Base-by-base conservation (phyloP, 1,140 invertebrate species). In the Latrodectus geometricus region DNA sequence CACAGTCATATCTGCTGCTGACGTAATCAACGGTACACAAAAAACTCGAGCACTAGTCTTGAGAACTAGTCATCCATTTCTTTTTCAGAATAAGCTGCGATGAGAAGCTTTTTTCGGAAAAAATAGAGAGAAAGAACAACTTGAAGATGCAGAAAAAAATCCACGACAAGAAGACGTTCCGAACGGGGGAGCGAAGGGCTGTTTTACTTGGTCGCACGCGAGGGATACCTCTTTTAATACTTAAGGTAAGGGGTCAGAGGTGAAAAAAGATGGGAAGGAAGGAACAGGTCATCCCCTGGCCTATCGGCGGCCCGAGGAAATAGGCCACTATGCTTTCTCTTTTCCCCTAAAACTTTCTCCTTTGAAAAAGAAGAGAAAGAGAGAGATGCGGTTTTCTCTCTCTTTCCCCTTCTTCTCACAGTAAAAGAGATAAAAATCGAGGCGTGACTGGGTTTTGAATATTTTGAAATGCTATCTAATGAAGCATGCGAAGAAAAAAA, bases 171-270 rank as follows among this genome's bases (percentile, higher is more conserved):
- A 69, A 69, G 21, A 21, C 80, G 23, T 35, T 68, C 35, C 14
- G 49, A 56, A 54, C 23, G 20, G 21, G 50, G n/a, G 80, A 69
- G 17, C 49, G 52, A 76, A 48, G 73, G 73, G 76, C 65, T 69
- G 72, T 84, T 76, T 75, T 75, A 84, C 54, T n/a, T 76, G n/a
- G 68, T 56, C 73, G 74, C 72, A 84, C 82, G 82, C 82, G 82
- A 76, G 73, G 82, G 61, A 73, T 35, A 73, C 56, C 49, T 17
- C 82, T 84, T 84, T 84, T 84, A 84, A 84, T 84, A 84, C 82
- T 84, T 84, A 84, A 84, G 82, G 82, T 84, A 84, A 84, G 74
- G 73, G 82, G 82, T 84, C 82, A 84, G 56, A 76, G 82, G 82
- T 76, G 72, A 84, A 50, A 68, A 54, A 9, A n/a, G 68, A 23